phyloP scores from a whole-genome alignment of 2,797 vertebrate genomes.

The Mormyrus proboscirostris region DNA sequence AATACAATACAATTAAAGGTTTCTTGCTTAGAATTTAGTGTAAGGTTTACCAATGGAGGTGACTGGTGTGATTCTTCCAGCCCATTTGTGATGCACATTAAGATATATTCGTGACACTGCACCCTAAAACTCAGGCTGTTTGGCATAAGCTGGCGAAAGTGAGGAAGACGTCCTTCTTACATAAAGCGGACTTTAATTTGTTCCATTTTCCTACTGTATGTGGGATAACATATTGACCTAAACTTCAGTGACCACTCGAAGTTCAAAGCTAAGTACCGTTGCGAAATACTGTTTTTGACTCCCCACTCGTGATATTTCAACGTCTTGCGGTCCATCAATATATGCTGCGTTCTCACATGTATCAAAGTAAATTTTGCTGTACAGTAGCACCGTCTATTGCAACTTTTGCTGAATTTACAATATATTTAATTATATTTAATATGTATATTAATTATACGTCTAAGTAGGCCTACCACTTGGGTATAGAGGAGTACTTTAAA shows the following conservation, averaged over 20 bases:
- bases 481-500: not conserved
- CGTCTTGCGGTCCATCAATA: not conserved
- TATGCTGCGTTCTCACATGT: not conserved
- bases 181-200: not conserved
- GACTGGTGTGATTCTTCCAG: slow-evolving; percentile 90
- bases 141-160: not conserved
- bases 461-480: not conserved
- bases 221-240: not conserved
- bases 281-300: not conserved
- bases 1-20: slow-evolving; percentile 97
- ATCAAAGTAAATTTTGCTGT: not conserved
- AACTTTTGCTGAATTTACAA: not conserved
- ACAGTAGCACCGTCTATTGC: not conserved
- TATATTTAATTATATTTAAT: not conserved
- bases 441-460: not conserved
- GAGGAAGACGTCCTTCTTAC: slow-evolving; percentile 1
- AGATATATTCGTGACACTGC: slow-evolving; percentile 44
- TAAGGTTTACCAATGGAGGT: slow-evolving; percentile 87
- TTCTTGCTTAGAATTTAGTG: slow-evolving; percentile 82
- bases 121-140: not conserved
- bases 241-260: not conserved
- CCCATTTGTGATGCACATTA: slow-evolving; percentile 55
- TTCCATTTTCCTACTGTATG: not conserved
- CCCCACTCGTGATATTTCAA: not conserved
- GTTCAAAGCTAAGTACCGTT: not conserved